Base-by-base conservation (phyloP, 2,888 invertebrate species). In the Epiblema foenella region DNA sequence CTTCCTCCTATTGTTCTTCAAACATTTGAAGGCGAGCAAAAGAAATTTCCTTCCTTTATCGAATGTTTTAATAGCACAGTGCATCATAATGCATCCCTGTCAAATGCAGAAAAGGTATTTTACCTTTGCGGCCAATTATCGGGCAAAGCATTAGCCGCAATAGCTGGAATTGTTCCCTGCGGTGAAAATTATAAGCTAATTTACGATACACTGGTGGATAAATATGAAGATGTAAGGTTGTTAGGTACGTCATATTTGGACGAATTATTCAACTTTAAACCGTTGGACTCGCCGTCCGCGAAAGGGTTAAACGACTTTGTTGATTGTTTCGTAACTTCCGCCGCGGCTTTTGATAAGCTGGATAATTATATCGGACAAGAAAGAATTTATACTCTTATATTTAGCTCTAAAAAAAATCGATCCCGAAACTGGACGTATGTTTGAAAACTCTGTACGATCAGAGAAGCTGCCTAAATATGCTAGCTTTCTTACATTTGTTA, bases 341-440 rank as follows among this genome's bases (percentile, higher is more conserved):
- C n/a, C n/a, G n/a, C n/a, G n/a, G n/a, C n/a, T n/a, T n/a, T n/a
- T n/a, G n/a, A n/a, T 37, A 10, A 37, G 11, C 11, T 37, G 39
- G 37, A 37, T 18, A n/a, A n/a, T n/a, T n/a, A 17, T 58, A 37
- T 17, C n/a, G 18, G 18, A 58, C 17, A 39, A 37, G 8, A 39
- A 37, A 58, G 5, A 58, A 39, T 58, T 58, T 39, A 58, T 58
- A 10, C 39, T 58, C 58, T 58, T 58, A 18, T 58, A 58, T 12
- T 17, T 58, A 39, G 58, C 58, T 1, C 18, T 58, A 18, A 58
- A 39, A 58, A n/a, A 58, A 39, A 58, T 58, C 12, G 58, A 58
- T 39, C 39, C 58, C 7, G 58, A 39, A 39, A 58, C 58, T 11
- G 58, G 18, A 2, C 58, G 58, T n/a, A n/a, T n/a, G n/a, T n/a